Evolutionary conservation across 2,797 vertebrate genomes (phyloP).

Genomic region (Diplodus sargus): DNA sequence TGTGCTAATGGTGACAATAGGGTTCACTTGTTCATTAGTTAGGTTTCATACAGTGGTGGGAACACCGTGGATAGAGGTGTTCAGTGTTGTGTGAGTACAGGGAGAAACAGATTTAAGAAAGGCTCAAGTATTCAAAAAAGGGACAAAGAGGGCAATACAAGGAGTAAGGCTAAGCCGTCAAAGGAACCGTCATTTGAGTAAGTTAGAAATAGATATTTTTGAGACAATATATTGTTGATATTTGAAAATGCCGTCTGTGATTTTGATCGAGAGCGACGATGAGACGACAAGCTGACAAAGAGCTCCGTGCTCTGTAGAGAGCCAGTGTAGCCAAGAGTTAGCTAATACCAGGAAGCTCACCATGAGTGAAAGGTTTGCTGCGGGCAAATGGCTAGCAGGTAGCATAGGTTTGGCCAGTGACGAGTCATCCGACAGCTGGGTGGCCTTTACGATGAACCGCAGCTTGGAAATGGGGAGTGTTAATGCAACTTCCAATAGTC

Average conservation of each 20-base stretch:
- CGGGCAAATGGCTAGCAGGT: constrained; percentile 23
- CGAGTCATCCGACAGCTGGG: constrained; percentile 37
- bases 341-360: constrained; percentile 14
- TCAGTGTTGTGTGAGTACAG: constrained; percentile 28
- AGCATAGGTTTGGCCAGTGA: constrained; percentile 31
- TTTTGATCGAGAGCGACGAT: constrained; percentile 43
- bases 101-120: constrained; percentile 34
- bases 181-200: background rate
- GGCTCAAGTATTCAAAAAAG: constrained; percentile 7
- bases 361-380: constrained; percentile 48
- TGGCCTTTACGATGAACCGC: constrained; percentile 43
- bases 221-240: background rate
- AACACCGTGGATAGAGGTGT: constrained; percentile 40
- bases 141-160: constrained; percentile 10
- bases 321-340: constrained; percentile 19
- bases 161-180: background rate
- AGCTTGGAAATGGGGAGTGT: constrained; percentile 68
- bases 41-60: constrained; percentile 48
- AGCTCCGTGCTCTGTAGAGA: constrained; percentile 46
- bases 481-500: constrained; percentile 48
- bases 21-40: constrained; percentile 47
- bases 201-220: background rate
- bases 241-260: constrained; percentile 41
- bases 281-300: constrained; percentile 67
- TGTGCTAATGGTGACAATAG: constrained; percentile 45